Conservation (phyloP, 2,888 invertebrate species). For the Eupithecia subumbrata region DNA sequence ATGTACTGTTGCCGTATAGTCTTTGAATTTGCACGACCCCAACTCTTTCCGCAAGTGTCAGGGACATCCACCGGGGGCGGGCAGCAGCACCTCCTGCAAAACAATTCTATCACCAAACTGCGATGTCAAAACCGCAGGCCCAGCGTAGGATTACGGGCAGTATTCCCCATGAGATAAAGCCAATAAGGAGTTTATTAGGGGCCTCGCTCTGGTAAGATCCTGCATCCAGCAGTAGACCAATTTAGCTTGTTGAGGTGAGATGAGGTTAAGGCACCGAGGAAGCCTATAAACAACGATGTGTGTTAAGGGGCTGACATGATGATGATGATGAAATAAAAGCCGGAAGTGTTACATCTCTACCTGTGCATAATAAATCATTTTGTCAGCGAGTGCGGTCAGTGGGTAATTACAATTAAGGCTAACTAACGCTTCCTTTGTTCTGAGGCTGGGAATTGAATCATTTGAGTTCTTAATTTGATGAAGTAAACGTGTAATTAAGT, state of each 20-base stretch:
- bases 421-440: conserved; percentile 75
- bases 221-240: background rate
- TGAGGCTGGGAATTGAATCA: conserved; percentile 55
- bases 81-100: no score
- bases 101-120: no score
- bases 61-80: no score
- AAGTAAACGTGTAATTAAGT: conserved; percentile 6
- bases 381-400: conserved; percentile 59
- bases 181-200: no score
- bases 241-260: background rate
- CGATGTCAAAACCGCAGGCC: no score
- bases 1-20: no score
- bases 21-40: no score
- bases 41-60: no score
- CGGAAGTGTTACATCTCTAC: conserved; percentile 30
- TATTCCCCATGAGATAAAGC: no score
- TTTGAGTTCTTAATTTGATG: conserved; percentile 21
- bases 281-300: background rate
- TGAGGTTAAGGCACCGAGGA: no score
- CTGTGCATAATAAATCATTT: conserved; percentile 73
- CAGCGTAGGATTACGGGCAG: no score
- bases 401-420: conserved; percentile 82
- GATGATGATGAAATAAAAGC: conserved; percentile 3
- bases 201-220: no score
- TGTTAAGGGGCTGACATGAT: background rate